Conservation (phyloP, 2,888 invertebrate genomes). For the Encarsia formosa region DNA sequence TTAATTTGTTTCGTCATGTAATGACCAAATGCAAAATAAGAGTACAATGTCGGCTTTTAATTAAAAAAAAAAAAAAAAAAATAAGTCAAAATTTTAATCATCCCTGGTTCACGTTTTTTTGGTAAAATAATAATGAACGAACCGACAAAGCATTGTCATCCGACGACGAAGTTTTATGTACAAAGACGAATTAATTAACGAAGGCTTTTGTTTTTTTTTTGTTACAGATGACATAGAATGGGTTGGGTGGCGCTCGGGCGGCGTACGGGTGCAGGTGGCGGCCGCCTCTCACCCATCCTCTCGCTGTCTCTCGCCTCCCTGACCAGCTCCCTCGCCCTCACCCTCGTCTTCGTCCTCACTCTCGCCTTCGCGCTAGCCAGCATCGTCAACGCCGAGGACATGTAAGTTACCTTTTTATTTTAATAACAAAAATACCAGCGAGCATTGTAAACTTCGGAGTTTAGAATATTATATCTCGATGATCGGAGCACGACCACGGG, state of each 20-base stretch:
- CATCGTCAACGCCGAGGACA: conserved; percentile 47
- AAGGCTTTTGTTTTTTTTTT: conserved; percentile 37
- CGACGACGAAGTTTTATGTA: too few species aligned
- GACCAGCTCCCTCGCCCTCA: conserved; percentile 46
- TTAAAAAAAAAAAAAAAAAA: background rate
- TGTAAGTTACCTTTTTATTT: conserved; percentile 42
- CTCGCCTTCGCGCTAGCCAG: conserved; percentile 47
- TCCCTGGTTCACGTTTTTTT: too few species aligned
- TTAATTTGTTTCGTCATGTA: too few species aligned
- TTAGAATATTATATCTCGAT: too few species aligned
- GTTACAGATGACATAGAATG: conserved; percentile 88
- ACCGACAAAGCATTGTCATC: too few species aligned
- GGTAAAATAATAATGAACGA: too few species aligned
- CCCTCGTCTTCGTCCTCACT: conserved; percentile 45
- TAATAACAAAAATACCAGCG: background rate
- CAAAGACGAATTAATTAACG: too few species aligned
- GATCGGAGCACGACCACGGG: too few species aligned
- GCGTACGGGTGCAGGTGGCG: conserved; percentile 54
- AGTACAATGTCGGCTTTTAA: too few species aligned
- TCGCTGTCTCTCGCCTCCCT: conserved; percentile 51
- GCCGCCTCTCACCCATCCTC: conserved; percentile 49
- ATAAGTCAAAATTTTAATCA: background rate
- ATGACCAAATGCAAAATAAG: too few species aligned
- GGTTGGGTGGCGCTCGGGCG: conserved; percentile 82
- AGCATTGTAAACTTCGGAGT: too few species aligned